Evolutionary conservation across 2,888 invertebrate species (phyloP).

Genomic region (Ganaspis brasiliensis): DNA sequence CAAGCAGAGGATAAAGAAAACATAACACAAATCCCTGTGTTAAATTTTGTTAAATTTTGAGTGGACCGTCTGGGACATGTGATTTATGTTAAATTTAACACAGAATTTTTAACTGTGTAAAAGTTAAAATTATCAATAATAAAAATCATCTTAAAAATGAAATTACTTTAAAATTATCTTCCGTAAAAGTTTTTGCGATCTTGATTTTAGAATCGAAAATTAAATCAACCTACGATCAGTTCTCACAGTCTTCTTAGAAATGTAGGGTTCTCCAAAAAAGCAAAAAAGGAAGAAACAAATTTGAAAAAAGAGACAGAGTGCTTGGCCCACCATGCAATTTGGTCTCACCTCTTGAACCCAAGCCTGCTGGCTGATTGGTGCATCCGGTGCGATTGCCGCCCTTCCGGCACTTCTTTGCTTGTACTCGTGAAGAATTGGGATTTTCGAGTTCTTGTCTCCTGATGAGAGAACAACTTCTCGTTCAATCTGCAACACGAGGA

Average conservation of each 20-base stretch:
- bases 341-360: conserved; percentile 83
- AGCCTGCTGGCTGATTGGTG: conserved; percentile 87
- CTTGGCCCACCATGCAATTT: conserved; percentile 53
- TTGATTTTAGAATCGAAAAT: neutral
- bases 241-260: conserved; percentile 25
- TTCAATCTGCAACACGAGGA: conserved; percentile 89
- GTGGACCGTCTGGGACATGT: no score
- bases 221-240: conserved; percentile 12
- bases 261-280: conserved; percentile 9
- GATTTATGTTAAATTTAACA: no score
- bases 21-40: no score
- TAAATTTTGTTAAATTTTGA: no score
- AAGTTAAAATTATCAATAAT: no score
- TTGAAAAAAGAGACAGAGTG: conserved; percentile 4
- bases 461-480: conserved; percentile 89
- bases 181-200: no score
- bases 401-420: conserved; percentile 82
- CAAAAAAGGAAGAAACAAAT: neutral
- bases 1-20: no score
- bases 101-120: no score
- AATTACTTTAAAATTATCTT: no score
- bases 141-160: no score
- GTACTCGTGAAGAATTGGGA: conserved; percentile 89
- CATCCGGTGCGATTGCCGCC: conserved; percentile 88
- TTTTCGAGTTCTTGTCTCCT: conserved; percentile 89